A percentile compares a stretch with the other conserved stretches of the same genome.
Conservation (phyloP, 2,113 vertebrate species). For the Nothobranchius furzeri region DNA sequence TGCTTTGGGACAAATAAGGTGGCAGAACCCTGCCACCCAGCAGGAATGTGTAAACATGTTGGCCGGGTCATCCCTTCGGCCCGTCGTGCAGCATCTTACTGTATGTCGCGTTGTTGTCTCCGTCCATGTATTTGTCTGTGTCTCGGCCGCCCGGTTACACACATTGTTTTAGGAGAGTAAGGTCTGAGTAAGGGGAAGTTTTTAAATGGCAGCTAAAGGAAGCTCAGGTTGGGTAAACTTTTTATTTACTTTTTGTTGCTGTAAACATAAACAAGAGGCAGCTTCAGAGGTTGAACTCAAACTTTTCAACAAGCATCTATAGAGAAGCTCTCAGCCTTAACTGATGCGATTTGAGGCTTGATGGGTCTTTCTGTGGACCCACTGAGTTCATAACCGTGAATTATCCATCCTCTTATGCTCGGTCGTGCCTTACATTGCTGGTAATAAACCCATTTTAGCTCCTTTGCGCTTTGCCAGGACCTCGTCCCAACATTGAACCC, state of each 20-base stretch:
- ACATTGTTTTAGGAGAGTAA: constrained; percentile 8
- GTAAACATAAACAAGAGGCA: constrained; percentile 48
- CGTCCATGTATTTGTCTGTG: constrained; percentile 1
- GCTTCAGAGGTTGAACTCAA: constrained; percentile 41
- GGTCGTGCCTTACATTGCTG: constrained; percentile 18
- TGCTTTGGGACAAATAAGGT: constrained; percentile 42
- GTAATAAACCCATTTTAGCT: constrained; percentile 48
- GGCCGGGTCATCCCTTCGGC: constrained; percentile 19
- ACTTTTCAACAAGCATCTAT: constrained; percentile 49
- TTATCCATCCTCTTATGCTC: constrained; percentile 30
- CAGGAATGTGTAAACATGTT: constrained; percentile 40
- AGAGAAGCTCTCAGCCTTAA: constrained; percentile 57
- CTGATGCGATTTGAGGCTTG: constrained; percentile 64
- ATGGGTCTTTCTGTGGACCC: constrained; percentile 57
- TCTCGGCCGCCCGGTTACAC: constrained; percentile 2
- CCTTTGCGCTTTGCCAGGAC: constrained; percentile 35
- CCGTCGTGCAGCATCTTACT: constrained; percentile 4
- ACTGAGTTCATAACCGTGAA: constrained; percentile 44
- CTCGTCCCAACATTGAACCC: constrained; percentile 51
- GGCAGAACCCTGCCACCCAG: constrained; percentile 39
- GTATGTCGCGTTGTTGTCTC: constrained; percentile 21
- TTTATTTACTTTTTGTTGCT: constrained; percentile 8
- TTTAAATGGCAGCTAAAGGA: neutral
- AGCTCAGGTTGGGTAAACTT: too few relatives aligned
- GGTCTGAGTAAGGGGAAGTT: neutral